Conservation (phyloP, 2,797 vertebrate species). For the Knipowitschia caucasica region DNA sequence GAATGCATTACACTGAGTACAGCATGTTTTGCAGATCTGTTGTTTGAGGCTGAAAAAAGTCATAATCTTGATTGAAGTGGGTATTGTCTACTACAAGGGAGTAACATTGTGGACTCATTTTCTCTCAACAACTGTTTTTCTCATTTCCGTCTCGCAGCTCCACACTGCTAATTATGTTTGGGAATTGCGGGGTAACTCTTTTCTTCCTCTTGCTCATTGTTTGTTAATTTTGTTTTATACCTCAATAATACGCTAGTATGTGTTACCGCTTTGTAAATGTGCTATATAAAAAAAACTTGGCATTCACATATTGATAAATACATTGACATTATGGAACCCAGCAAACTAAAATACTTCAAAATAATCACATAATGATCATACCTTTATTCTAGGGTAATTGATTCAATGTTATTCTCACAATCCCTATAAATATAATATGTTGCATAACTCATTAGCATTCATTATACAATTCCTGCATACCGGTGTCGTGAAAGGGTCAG, state of each 20-base stretch:
- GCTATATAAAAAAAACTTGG: no score
- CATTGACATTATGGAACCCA: no score
- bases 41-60: neutral
- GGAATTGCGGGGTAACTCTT: neutral
- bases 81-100: neutral
- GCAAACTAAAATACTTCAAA: no score
- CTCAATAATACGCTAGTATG: neutral
- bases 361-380: no score
- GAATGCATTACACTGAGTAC: neutral
- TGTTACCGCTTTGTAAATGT: neutral
- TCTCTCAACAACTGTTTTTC: neutral
- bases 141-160: neutral
- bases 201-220: neutral
- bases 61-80: neutral
- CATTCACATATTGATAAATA: no score
- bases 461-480: constrained; percentile 50
- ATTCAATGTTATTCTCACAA: neutral
- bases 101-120: no score
- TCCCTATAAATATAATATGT: neutral
- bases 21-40: neutral
- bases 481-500: constrained; percentile 42
- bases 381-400: neutral
- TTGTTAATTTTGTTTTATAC: neutral
- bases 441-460: constrained; percentile 50
- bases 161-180: neutral